Evolutionary conservation across 2,113 vertebrate genomes (phyloP), one percentile per base, ranked within the genome.

Genomic region (Gopherus flavomarginatus): DNA sequence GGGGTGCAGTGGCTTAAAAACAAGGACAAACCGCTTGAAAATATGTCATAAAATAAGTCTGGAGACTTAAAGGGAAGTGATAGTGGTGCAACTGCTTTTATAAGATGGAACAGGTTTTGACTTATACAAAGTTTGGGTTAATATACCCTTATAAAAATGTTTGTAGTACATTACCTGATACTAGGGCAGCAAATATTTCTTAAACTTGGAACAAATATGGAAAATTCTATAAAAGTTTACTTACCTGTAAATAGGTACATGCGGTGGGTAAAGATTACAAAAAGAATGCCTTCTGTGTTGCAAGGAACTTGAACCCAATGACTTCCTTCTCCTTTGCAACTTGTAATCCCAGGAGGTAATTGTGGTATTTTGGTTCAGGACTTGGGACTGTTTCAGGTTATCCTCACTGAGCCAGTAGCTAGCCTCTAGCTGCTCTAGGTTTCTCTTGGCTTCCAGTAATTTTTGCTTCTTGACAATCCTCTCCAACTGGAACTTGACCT

Each of bases 401-500:
- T 98, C 98, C 52, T 98, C 92, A 83, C 88, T 97, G 53, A 99
- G 93, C 94, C 97, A 97, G 92, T 93, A 98, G 65, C 88, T 92
- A 72, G 96, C 97, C 96, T 99, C 99, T 90, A 99, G 97, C 80
- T 97, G 98, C 97, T 99, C 98, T 84, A 99, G 98, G 87, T 99
- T 98, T 94, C 97, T 98, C 84, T 99, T 99, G 62, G 99, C 98
- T 93, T 99, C 99, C 95, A 99, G 83, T 8, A 99, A 97, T 89
- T 98, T 99, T 86, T 98, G 98, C 96, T 99, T 99, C 90, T 98
- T 98, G 91, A 98, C 97, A n/a, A 99, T 98, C 94, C 98, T 98
- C 97, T 99, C 98, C 90, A 99, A 96, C 85, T 99, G 99, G 94
- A 98, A 99, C 21, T 97, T 98, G 75, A 99, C 97, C 88, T 98